Conservation (phyloP, 2,888 invertebrate genomes). For the Octodonta nipae region DNA sequence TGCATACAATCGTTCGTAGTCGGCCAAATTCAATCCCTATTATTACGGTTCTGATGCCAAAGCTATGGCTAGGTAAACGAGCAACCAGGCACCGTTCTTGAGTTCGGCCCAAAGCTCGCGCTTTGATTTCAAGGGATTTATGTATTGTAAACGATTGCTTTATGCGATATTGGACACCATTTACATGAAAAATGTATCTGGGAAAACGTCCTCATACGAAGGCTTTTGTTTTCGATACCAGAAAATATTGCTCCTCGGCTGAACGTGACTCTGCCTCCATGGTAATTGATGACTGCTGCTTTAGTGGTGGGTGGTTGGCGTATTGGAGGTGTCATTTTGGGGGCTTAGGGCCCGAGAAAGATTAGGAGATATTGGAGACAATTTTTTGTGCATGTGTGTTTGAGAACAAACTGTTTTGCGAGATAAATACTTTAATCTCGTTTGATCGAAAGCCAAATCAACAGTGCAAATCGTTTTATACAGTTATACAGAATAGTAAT, state of each 20-base stretch:
- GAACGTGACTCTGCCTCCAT: constrained; percentile 35
- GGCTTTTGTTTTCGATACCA: constrained; percentile 39
- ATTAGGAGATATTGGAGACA: constrained; percentile 2
- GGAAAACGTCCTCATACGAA: constrained; percentile 35
- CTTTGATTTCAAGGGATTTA: constrained; percentile 40
- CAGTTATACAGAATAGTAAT: too few relatives aligned
- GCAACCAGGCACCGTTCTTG: too few relatives aligned
- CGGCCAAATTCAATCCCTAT: too few relatives aligned
- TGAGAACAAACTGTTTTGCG: too few relatives aligned
- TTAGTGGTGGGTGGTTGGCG: constrained; percentile 12
- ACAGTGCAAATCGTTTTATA: too few relatives aligned
- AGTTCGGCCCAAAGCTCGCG: constrained; percentile 29
- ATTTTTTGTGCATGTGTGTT: constrained; percentile 1
- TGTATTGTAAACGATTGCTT: constrained; percentile 41
- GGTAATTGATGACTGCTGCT: constrained; percentile 35
- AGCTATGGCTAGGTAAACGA: constrained; percentile 34
- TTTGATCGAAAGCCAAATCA: too few relatives aligned
- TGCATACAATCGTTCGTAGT: too few relatives aligned
- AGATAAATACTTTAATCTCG: too few relatives aligned
- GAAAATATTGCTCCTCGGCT: constrained; percentile 34
- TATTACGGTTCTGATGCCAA: constrained; percentile 15
- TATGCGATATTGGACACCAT: constrained; percentile 41
- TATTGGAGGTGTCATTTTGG: background rate
- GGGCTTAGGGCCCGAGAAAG: background rate
- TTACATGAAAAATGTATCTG: constrained; percentile 40